Base-by-base conservation (phyloP, 2,888 invertebrate genomes). In the Neoaliturus tenellus region DNA sequence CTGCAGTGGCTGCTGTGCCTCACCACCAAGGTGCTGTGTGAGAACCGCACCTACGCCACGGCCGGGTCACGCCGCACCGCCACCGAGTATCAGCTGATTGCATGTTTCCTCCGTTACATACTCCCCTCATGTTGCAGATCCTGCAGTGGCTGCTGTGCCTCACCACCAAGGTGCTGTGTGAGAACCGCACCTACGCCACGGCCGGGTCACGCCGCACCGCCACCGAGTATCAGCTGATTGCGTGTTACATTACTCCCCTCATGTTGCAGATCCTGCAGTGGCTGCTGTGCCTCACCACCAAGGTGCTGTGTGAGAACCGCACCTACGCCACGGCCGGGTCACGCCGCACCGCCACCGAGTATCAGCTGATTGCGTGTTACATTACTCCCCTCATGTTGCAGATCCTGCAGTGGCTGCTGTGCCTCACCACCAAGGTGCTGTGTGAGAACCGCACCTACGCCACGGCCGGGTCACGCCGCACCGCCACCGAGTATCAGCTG, bases 391-490 rank as follows among this genome's bases (percentile, higher is more conserved):
- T n/a, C n/a, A n/a, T n/a, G n/a, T n/a, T 86, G 20, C 87, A 95
- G 94, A 93, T 96, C 83, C 91, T 95, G 81, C 95, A 95, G 88
- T 96, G 95, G 95, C 91, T 96, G 41, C 90, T 96, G 86, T 94
- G 94, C 85, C 90, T 96, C 39, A 94, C 95, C 0, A 95, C 95
- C 10, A 96, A 96, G 91, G 93, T 95, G 20, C 91, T 96, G 85
- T 95, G 94, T 88, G 94, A 95, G 89, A 93, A 93, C 75, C 91
- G 91, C 31, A 87, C 33, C 75, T 80, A 87, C 51, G 81, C 85
- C 69, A 31, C 85, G 31, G 84, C 87, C 31, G 87, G 88, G 58
- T 93, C 93, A 41, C 91, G 93, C n/a, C 92, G 94, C 84, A 94
- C 94, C 84, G 94, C 93, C 89, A 93, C 94, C 0, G 95, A 95